Base-by-base conservation (phyloP, 2,797 vertebrate genomes). In the Acomys russatus region DNA sequence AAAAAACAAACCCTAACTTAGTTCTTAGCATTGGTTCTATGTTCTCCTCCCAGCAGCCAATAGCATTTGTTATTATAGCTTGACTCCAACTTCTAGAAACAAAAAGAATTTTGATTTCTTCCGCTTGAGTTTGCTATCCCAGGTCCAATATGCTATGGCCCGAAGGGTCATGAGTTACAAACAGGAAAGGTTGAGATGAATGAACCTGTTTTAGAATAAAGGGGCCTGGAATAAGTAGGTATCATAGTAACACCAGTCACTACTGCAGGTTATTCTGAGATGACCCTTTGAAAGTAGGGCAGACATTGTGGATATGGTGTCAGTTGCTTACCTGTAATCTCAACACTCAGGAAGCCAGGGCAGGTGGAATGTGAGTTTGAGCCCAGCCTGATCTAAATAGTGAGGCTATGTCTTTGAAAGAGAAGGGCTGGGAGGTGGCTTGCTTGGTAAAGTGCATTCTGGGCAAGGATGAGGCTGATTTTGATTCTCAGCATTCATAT, bases 81-180 rank as follows among this genome's bases (percentile, higher is more conserved):
- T 51, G 90, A 51, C 15, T 76, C 77, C 17, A 82, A 49, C 28
- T 87, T 88, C 78, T 73, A 79, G 63, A 88, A 54, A 73, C 28
- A 94, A 79, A 93, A 71, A 90, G 73, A 82, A 83, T 63, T 56
- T 91, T 89, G 38, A 83, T 71, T 88, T 87, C 44, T 9, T 15
- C 33, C 61, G 64, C 18, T 71, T 93, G 38, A 35, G 22, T 79
- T 38, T 86, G 56, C 33, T 6, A 33, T 1, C 1, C 7, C 76
- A 68, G 15, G 38, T 70, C 28, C 44, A 90, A 18, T 56, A 56
- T 76, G 30, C n/a, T 70, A 20, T 94, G 23, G n/a, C 49, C 51
- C 6, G 64, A 66, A 30, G 71, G 59, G 71, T 87, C 59, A 35
- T 20, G n/a, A 73, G n/a, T 68, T 87, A 49, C 59, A 61, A 56